phyloP scores from a whole-genome alignment of 2,113 vertebrate species.

The Cheirogaleus medius region DNA sequence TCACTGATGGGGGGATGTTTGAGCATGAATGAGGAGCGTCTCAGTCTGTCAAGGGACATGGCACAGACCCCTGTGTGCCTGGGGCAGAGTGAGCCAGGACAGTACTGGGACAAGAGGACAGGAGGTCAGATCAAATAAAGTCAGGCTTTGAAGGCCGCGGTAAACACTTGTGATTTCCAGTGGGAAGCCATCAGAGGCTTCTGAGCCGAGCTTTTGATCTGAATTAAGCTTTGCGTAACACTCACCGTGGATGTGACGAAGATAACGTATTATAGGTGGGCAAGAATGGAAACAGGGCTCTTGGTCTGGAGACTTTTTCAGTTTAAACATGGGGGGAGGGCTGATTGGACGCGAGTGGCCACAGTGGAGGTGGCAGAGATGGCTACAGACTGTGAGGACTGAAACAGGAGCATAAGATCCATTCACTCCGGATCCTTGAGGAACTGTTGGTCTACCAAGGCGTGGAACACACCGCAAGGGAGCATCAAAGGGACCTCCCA shows the following conservation, averaged over 20 bases:
- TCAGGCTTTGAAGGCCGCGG: neutral
- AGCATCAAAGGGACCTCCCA: neutral
- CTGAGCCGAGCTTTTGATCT: neutral
- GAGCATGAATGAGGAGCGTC: neutral
- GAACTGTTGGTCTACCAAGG: neutral
- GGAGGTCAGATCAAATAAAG: neutral
- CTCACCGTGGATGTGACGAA: neutral
- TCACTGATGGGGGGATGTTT: neutral
- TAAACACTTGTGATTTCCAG: neutral
- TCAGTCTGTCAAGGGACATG: neutral
- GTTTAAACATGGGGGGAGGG: neutral
- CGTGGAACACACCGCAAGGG: neutral
- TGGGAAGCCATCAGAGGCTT: neutral
- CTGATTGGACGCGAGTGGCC: no score
- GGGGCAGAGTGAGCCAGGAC: neutral
- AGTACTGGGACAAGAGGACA: neutral
- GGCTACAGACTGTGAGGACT: neutral
- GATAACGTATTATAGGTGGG: accelerated
- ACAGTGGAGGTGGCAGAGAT: no score
- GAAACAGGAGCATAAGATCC: neutral
- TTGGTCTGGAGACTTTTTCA: neutral
- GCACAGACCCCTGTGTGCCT: neutral
- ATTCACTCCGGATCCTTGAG: neutral
- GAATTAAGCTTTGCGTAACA: neutral
- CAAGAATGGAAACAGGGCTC: neutral